Evolutionary conservation across 2,113 vertebrate species (phyloP).

Genomic region (Plotosus lineatus): DNA sequence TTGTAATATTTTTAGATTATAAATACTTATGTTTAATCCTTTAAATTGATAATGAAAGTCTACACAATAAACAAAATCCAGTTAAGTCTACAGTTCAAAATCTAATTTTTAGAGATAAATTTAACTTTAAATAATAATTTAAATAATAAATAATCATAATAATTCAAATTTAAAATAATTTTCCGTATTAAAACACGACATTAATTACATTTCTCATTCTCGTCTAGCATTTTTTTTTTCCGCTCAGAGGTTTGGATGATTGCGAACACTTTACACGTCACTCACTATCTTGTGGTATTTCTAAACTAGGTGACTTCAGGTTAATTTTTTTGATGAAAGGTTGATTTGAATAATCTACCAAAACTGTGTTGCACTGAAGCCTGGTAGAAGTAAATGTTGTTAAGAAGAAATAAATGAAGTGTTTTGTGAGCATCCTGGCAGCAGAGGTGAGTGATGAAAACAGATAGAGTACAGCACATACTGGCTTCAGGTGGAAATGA

Average conservation of each 20-base stretch:
- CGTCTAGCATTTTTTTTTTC: not conserved
- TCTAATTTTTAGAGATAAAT: too few species aligned
- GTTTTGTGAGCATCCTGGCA: slow-evolving; percentile 14
- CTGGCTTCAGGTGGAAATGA: slow-evolving; percentile 53
- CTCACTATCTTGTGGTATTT: not conserved
- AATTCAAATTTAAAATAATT: too few species aligned
- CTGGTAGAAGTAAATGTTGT: not conserved
- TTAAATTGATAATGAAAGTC: too few species aligned
- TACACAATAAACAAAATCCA: too few species aligned
- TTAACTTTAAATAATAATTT: too few species aligned
- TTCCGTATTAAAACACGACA: too few species aligned
- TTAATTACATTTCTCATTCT: not conserved
- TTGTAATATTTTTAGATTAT: too few species aligned
- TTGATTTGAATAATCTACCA: not conserved
- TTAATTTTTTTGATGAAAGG: not conserved
- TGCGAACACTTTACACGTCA: not conserved
- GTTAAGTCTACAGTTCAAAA: too few species aligned
- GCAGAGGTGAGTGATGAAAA: slow-evolving; percentile 55
- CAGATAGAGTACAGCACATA: slow-evolving; percentile 50
- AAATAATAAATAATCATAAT: too few species aligned
- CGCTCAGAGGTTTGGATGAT: not conserved
- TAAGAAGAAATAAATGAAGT: slow-evolving; percentile 14
- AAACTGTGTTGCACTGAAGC: not conserved
- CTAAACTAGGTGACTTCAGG: not conserved
- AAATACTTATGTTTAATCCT: too few species aligned